phyloP scores from a whole-genome alignment of 2,113 vertebrate genomes.

The Rousettus leschenaultii region DNA sequence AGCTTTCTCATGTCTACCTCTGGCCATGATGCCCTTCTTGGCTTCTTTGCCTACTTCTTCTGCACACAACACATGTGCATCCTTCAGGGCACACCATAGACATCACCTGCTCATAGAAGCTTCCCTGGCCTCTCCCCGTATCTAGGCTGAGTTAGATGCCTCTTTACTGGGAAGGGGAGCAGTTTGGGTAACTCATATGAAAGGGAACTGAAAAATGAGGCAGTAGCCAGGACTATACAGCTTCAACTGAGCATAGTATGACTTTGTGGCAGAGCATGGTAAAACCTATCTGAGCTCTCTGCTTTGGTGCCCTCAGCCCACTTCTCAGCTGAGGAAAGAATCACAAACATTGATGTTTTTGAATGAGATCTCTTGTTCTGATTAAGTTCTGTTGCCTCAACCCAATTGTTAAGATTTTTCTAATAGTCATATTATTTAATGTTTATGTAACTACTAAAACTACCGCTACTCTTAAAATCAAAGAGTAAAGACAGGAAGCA shows the following conservation, averaged over 20 bases:
- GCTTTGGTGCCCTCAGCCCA: not conserved
- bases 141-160: not conserved
- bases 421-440: not conserved
- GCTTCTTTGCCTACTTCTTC: not conserved
- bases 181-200: not conserved
- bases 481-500: not conserved
- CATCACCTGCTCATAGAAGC: not conserved
- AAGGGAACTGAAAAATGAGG: not conserved
- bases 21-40: not conserved
- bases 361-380: not conserved
- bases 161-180: not conserved
- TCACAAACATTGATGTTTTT: not conserved
- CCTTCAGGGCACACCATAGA: not conserved
- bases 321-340: not conserved
- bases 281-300: not conserved
- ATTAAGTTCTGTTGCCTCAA: not conserved
- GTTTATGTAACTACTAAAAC: no score
- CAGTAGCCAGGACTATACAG: no score
- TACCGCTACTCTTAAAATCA: not conserved
- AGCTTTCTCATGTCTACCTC: not conserved
- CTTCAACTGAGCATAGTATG: not conserved
- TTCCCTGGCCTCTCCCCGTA: not conserved
- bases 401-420: not conserved
- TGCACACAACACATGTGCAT: not conserved
- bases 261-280: not conserved